A percentile compares a stretch with the other conserved stretches of the same genome.
phyloP scores from a whole-genome alignment of 2,797 vertebrate genomes.

The Pipistrellus pipistrellus region DNA sequence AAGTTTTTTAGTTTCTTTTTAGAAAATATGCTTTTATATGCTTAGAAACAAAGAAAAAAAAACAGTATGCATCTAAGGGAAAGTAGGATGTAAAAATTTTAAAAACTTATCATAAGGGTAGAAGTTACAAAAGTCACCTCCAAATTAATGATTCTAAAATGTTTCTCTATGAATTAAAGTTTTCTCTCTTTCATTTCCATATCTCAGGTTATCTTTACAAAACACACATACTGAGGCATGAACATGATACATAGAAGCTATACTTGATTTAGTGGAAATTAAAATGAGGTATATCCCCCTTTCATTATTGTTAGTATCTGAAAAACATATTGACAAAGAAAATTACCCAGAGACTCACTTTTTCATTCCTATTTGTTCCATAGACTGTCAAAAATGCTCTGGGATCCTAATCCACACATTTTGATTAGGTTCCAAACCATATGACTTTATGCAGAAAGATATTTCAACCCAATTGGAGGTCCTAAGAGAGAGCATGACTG shows the following conservation, averaged over 20 bases:
- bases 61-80: not conserved
- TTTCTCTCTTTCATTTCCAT: not conserved
- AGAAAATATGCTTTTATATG: not conserved
- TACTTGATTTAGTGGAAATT: slow-evolving; percentile 55
- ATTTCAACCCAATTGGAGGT: slow-evolving; percentile 74
- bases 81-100: not conserved
- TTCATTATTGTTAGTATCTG: slow-evolving; percentile 47
- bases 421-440: slow-evolving; percentile 77
- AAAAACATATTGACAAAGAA: slow-evolving; percentile 58
- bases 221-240: not conserved
- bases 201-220: slow-evolving; percentile 32
- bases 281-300: slow-evolving; percentile 42
- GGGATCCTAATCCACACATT: slow-evolving; percentile 75
- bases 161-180: not conserved
- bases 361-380: slow-evolving; percentile 41
- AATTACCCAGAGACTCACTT: slow-evolving; percentile 48
- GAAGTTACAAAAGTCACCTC: not conserved
- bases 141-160: not conserved
- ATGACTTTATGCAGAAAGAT: slow-evolving; percentile 77
- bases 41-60: not conserved
- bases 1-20: not conserved
- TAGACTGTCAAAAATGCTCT: slow-evolving; percentile 76
- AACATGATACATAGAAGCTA: not conserved
- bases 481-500: slow-evolving; percentile 52
- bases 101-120: not conserved